Conservation (phyloP, 2,888 invertebrate genomes). For the Ennomos erosarius region DNA sequence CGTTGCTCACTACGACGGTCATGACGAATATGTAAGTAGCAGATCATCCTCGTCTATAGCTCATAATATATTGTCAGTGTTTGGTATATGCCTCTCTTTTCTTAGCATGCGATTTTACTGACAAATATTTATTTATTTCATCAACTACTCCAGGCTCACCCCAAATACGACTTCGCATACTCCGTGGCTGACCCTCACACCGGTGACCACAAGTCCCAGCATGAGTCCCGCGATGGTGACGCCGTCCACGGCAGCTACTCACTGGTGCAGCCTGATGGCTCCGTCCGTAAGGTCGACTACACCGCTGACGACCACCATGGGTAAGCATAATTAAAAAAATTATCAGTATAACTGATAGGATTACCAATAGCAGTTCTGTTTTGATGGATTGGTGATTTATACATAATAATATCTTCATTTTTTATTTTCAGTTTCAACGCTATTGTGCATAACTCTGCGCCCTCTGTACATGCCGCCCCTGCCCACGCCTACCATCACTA, state of each 20-base stretch:
- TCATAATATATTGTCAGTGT: too few species aligned
- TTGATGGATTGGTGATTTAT: too few species aligned
- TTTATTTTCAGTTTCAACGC: slow-evolving; percentile 68
- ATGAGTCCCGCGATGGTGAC: slow-evolving; percentile 81
- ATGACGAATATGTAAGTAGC: slow-evolving; percentile 51
- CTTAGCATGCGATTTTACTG: too few species aligned
- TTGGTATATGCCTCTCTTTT: too few species aligned
- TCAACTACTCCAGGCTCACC: slow-evolving; percentile 56
- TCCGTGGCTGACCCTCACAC: slow-evolving; percentile 84
- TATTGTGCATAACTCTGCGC: slow-evolving; percentile 76
- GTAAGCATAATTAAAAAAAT: slow-evolving; percentile 21
- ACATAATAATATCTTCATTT: background rate
- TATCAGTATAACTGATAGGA: too few species aligned
- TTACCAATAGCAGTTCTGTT: too few species aligned
- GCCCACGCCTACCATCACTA: slow-evolving; percentile 65
- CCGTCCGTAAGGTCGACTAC: slow-evolving; percentile 81
- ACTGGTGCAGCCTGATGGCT: slow-evolving; percentile 80
- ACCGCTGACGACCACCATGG: slow-evolving; percentile 62
- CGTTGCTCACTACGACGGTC: slow-evolving; percentile 47
- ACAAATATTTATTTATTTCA: background rate
- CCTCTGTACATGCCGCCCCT: slow-evolving; percentile 66
- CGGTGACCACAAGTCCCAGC: slow-evolving; percentile 84
- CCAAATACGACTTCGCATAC: slow-evolving; percentile 79
- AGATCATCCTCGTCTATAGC: background rate
- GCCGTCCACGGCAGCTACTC: slow-evolving; percentile 86